Base-by-base conservation (phyloP, 2,888 invertebrate species). In the Argynnis bischoffii region DNA sequence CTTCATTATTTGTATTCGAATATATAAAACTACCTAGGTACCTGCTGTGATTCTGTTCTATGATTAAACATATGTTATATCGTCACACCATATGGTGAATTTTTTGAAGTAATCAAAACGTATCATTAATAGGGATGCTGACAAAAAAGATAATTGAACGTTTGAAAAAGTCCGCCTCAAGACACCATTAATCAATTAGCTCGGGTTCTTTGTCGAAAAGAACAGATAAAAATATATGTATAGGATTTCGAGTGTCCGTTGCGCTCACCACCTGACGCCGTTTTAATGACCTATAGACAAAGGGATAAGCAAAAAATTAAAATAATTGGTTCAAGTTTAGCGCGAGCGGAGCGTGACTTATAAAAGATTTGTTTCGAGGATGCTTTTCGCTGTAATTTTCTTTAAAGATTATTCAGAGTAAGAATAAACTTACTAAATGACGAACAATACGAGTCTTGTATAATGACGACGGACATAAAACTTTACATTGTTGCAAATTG, bases 121-220 rank as follows among this genome's bases (percentile, higher is more conserved):
- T 90, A 92, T 91, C 86, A 91, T 91, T 91, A 91, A 81, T 80
- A 80, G 86, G 84, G 86, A 87, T 88, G 84, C 80, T 77, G 74
- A 86, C 81, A 91, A 90, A 89, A 90, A 87, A 79, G 78, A 82
- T 79, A 84, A 87, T 86, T 81, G 84, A 77, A 80, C 87, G 83
- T 89, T 89, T 87, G 89, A 89, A 86, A 87, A 87, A 85, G 90
- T 90, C 90, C 89, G 90, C 88, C 87, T 85, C 79, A 78, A 79
- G 80, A 78, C 79, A 78, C 82, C 86, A 90, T 92, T 90, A 90
- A 92, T 90, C 92, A 92, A 90, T 90, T 91, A 89, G 83, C 80
- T 83, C 83, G 86, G 86, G 85, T 83, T 41, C 83, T 82, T 87
- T 85, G 89, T 88, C 89, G 85, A 86, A 86, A 87, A 85, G 81